Evolutionary conservation across 1,140 invertebrate genomes (phyloP), one percentile per base, ranked within the genome.

Genomic region (Neodiprion pinetum): DNA sequence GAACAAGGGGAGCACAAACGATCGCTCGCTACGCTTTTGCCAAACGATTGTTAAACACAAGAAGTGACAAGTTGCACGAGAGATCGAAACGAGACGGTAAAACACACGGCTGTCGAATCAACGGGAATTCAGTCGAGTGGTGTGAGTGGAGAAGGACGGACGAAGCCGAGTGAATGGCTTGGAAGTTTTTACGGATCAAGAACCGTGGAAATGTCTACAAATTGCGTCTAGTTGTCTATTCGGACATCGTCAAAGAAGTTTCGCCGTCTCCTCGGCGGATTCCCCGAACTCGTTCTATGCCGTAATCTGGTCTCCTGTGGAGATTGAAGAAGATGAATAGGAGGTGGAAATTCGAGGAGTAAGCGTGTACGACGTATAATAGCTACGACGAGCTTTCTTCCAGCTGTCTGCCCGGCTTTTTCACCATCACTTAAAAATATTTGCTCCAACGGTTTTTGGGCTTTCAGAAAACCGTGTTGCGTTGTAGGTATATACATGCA

Each of bases 301-400:
- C 53, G 9, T 61, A 61, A 61, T 61, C 53, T 61, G 53, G 11
- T 61, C 11, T 61, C 4, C 53, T 9, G 8, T 61, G 53, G 11
- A 61, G 53, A 61, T 61, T 61, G 53, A 61, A 61, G 53, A 61
- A 61, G 53, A 61, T 61, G n/a, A 61, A 61, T 61, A 61, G 53
- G n/a, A 61, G 53, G 53, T 5, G 11, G 53, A 61, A 17, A 61
- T 61, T 5, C 9, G 53, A 61, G 11, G 53, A 61, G 53, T 61
- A 40, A 40, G 28, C 28, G 28, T 1, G 5, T 40, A 40, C 28
- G 28, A 40, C 28, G 28, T 40, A 40, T 40, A 40, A 61, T 61
- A 61, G n/a, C 11, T 61, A 17, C 53, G 53, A 3, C 4, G 53
- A 61, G n/a, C 53, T 61, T 61, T 61, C n/a, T 61, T 61, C 53